Evolutionary conservation across 2,888 invertebrate genomes (phyloP).

Genomic region (Diarsia brunnea): DNA sequence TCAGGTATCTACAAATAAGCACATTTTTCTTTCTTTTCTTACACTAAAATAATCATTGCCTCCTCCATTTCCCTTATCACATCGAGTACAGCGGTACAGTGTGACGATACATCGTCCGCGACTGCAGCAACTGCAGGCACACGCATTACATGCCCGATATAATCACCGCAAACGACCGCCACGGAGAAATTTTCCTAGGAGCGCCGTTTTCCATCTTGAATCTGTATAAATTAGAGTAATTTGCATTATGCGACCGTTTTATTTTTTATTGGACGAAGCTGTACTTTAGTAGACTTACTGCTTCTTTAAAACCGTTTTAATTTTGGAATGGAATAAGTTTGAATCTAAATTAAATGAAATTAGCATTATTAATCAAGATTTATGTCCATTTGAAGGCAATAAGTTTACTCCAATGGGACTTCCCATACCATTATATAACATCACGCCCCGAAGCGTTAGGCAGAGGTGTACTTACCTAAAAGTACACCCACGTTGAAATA

Average conservation of each 20-base stretch:
- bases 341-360: background rate
- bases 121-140: conserved; percentile 74
- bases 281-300: conserved; percentile 14
- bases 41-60: background rate
- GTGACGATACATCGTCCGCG: conserved; percentile 67
- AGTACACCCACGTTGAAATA: too few species aligned
- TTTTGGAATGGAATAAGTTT: background rate
- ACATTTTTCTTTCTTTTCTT: too few species aligned
- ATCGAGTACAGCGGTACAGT: conserved; percentile 60
- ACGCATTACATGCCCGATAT: conserved; percentile 84
- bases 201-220: conserved; percentile 80
- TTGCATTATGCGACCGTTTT: conserved; percentile 71
- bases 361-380: background rate
- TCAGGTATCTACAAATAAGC: background rate
- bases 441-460: too few species aligned
- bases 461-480: too few species aligned
- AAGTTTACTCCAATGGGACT: background rate
- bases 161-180: conserved; percentile 83
- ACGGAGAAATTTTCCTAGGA: conserved; percentile 80
- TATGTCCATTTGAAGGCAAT: background rate
- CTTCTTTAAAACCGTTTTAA: background rate
- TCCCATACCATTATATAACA: background rate
- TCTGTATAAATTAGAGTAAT: conserved; percentile 80
- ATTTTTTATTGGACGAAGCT: conserved; percentile 56
- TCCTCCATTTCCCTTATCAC: conserved; percentile 31